Conservation (phyloP, 2,888 invertebrate genomes). For the Trissoscelio sp. region DNA sequence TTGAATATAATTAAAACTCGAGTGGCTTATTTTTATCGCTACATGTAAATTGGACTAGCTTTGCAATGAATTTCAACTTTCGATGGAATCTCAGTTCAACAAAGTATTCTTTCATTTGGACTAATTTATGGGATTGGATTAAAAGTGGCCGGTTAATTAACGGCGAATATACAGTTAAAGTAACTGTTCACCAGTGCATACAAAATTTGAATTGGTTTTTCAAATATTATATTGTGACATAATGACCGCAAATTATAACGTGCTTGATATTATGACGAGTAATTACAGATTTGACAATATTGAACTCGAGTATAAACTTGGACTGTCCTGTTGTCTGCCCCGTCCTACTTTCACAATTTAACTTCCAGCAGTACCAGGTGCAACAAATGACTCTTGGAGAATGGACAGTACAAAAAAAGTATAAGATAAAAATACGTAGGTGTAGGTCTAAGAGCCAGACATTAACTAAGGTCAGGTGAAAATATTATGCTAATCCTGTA, state of each 20-base stretch:
- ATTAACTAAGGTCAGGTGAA: conserved; percentile 55
- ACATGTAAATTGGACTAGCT: conserved; percentile 11
- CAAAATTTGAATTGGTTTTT: conserved; percentile 16
- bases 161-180: conserved; percentile 1
- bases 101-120: no score
- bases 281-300: conserved; percentile 58
- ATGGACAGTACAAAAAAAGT: conserved; percentile 6
- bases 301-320: conserved; percentile 17
- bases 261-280: conserved; percentile 13
- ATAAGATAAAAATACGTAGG: conserved; percentile 42
- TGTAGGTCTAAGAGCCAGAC: conserved; percentile 28
- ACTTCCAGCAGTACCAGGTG: conserved; percentile 49
- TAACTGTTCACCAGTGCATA: conserved; percentile 1
- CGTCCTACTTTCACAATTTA: conserved; percentile 56
- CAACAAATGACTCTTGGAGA: conserved; percentile 47
- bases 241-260: conserved; percentile 40
- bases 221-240: conserved; percentile 9
- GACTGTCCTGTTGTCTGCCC: background rate
- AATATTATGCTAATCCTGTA: background rate
- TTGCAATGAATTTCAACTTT: conserved; percentile 25
- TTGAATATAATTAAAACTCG: conserved; percentile 47
- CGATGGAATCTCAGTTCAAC: background rate
- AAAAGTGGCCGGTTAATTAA: conserved; percentile 11
- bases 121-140: conserved; percentile 11
- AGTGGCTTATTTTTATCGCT: conserved; percentile 52